Percentiles rank a stretch among this genome's conserved stretches.
These are phyloP conservation scores for Galerucella nymphaeae DNA, from an alignment of 2,888 invertebrate species.

Conservation along the genomic window DNA sequence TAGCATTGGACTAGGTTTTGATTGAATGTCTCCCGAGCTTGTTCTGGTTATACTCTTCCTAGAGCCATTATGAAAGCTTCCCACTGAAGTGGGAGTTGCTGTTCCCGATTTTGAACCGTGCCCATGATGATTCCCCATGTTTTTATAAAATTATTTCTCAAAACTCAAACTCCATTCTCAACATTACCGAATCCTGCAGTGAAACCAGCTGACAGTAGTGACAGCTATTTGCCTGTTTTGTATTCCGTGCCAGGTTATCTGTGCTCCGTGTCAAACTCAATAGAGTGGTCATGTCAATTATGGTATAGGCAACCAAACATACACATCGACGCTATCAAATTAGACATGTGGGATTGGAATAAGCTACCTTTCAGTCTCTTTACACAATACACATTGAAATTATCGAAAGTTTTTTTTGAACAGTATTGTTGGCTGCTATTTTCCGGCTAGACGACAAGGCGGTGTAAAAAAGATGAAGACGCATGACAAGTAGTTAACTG, in stretches of 20 bases:
- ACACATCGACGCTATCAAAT: too few relatives aligned
- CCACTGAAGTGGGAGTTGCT: slow-evolving; percentile 57
- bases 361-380: too few relatives aligned
- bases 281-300: too few relatives aligned
- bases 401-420: too few relatives aligned
- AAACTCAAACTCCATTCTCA: slow-evolving; percentile 40
- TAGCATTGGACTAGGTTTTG: slow-evolving; percentile 71
- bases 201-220: neutral
- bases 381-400: too few relatives aligned
- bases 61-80: slow-evolving; percentile 57
- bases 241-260: too few relatives aligned
- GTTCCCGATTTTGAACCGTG: slow-evolving; percentile 56
- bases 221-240: neutral
- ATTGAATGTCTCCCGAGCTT: slow-evolving; percentile 75
- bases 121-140: slow-evolving; percentile 63
- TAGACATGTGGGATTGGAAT: too few relatives aligned
- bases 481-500: neutral
- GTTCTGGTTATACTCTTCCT: slow-evolving; percentile 71
- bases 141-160: slow-evolving; percentile 24
- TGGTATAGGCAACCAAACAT: too few relatives aligned
- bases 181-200: neutral
- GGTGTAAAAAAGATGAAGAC: neutral
- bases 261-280: too few relatives aligned
- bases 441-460: too few relatives aligned
- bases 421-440: too few relatives aligned